phyloP scores from a whole-genome alignment of 2,113 vertebrate genomes.

The Myiopsitta monachus region DNA sequence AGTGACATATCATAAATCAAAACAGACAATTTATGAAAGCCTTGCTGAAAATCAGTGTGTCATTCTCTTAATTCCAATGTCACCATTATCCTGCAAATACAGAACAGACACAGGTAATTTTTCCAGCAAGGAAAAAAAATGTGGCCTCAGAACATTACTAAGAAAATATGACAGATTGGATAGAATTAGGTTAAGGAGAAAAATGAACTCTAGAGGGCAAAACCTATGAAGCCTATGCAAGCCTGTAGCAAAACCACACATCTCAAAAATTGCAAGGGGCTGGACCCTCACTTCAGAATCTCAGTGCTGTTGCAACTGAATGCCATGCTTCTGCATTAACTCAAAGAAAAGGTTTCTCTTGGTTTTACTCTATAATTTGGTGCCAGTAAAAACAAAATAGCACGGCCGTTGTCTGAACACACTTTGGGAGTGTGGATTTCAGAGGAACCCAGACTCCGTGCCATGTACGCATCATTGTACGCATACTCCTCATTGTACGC shows the following conservation, averaged over 20 bases:
- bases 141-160: neutral
- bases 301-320: neutral
- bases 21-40: slow-evolving; percentile 28
- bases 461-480: neutral
- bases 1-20: slow-evolving; percentile 13
- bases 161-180: slow-evolving; percentile 37
- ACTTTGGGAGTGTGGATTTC: neutral
- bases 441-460: neutral
- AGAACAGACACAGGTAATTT: slow-evolving; percentile 18
- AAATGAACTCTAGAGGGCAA: slow-evolving; percentile 32
- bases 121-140: neutral
- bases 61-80: slow-evolving; percentile 38
- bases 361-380: neutral
- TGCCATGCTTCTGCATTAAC: neutral
- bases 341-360: neutral
- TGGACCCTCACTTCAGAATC: neutral
- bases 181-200: slow-evolving; percentile 30
- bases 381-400: neutral
- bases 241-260: neutral
- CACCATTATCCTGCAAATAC: slow-evolving; percentile 36
- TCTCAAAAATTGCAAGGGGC: neutral
- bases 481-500: neutral
- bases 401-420: neutral
- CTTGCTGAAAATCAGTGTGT: slow-evolving; percentile 25
- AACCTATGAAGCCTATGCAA: neutral